Base-by-base conservation (phyloP, 2,797 vertebrate species). In the Moxostoma hubbsi region DNA sequence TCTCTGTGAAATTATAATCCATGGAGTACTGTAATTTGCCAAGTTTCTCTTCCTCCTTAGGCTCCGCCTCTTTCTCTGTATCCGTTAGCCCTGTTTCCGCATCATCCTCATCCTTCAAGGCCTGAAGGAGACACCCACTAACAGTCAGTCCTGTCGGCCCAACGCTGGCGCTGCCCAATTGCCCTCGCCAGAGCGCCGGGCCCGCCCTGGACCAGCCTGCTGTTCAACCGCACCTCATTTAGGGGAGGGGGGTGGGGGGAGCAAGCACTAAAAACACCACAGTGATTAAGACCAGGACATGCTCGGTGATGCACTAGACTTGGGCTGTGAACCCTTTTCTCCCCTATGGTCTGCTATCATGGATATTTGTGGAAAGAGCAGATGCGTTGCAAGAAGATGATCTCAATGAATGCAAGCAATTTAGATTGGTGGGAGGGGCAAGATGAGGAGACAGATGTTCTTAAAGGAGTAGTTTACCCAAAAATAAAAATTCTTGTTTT, bases 1-100 rank as follows among this genome's bases (percentile, higher is more conserved):
- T 99, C 90, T 99, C 98, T 5, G 98, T 97, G 93, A 99, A 99
- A 93, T 99, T 98, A 89, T 99, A 99, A 94, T 99, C 98, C 95
- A 99, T 91, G 79, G 98, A 99, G 90, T 98, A 99, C 1, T 99
- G 98, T 87, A 99, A 97, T 94, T 99, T 99, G 76, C 98, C 98
- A 86, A 99, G 92, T 93, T 99, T 99, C 91, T 99, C 96, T 54
- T 97, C 95, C 91, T 99, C 98, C 92, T 99, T 99, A 80, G 96
- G 94, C 90, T 97, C 96, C 80, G 93, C 95, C 84, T 99, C 98
- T 87, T 97, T 96, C 94, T 98, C 98, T 54, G 91, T 96, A 87
- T 98, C 98, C 77, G 98, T 99, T 92, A 99, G 92, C 80, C 98
- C 98, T 85, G 98, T 99, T 93, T 99, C 98, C 9, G 96, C 97